These are phyloP conservation scores for Illadopsis cleaveri DNA, from an alignment of 2,113 vertebrate species.

Conservation along the genomic window DNA sequence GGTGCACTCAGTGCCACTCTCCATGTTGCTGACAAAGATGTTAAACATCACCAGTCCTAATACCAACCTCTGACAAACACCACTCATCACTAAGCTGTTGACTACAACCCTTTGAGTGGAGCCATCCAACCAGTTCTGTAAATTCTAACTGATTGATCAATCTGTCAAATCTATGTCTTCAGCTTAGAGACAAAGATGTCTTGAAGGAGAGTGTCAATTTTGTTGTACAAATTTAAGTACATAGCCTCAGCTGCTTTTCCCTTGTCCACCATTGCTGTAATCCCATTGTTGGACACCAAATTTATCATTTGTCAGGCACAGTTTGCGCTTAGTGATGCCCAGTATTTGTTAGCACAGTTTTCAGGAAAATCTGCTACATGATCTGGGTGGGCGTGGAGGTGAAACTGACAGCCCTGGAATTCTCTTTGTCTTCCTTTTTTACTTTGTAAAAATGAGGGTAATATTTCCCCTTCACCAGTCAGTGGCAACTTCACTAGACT, in stretches of 20 bases:
- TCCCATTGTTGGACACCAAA: background rate
- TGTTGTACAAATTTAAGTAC: background rate
- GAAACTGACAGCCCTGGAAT: background rate
- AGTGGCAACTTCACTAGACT: background rate
- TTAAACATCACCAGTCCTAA: too few species aligned
- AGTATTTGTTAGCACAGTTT: background rate
- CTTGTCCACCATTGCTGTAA: background rate
- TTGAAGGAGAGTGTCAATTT: accelerated
- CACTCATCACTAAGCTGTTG: accelerated
- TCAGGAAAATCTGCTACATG: background rate
- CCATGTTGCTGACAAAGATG: too few species aligned
- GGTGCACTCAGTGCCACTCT: background rate
- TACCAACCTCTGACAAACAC: accelerated
- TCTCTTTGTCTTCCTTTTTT: background rate
- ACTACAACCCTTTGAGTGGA: too few species aligned
- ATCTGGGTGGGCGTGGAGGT: background rate
- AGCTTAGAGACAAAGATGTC: background rate
- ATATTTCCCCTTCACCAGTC: background rate
- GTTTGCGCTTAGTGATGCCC: background rate
- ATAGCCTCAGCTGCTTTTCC: background rate
- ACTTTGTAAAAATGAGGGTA: background rate
- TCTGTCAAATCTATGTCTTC: background rate
- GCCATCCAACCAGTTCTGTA: background rate
- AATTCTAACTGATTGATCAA: background rate
- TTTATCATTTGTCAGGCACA: background rate